Evolutionary conservation across 2,888 invertebrate genomes (phyloP).

Genomic region (Drosophila prostipennis): DNA sequence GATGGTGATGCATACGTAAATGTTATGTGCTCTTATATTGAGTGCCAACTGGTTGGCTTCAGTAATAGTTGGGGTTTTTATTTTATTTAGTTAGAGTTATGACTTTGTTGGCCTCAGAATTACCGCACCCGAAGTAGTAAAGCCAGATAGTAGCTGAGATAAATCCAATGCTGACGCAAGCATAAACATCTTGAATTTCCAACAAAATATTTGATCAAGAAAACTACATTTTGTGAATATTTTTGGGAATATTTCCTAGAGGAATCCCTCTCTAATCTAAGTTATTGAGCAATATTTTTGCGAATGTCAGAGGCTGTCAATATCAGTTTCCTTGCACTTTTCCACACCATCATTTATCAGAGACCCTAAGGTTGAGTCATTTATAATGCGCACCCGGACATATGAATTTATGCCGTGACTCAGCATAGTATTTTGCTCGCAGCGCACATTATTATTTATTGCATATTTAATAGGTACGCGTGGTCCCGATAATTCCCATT

Average conservation of each 20-base stretch:
- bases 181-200: constrained; percentile 14
- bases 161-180: constrained; percentile 11
- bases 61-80: constrained; percentile 1
- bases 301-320: constrained; percentile 12
- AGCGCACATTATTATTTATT: constrained; percentile 28
- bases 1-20: constrained; percentile 21
- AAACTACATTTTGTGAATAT: constrained; percentile 7
- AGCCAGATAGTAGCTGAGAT: constrained; percentile 24
- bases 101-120: constrained; percentile 9
- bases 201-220: constrained; percentile 15
- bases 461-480: constrained; percentile 33
- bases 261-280: constrained; percentile 1
- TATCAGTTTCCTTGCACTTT: constrained; percentile 21
- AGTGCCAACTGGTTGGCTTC: constrained; percentile 25
- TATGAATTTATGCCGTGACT: constrained; percentile 19
- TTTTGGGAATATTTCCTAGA: neutral
- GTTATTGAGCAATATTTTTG: constrained; percentile 29
- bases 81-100: constrained; percentile 14
- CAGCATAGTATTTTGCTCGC: constrained; percentile 7
- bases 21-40: constrained; percentile 9
- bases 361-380: constrained; percentile 12
- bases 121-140: constrained; percentile 14
- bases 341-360: constrained; percentile 16
- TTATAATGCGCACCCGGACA: constrained; percentile 13
- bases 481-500: constrained; percentile 12